Evolutionary conservation across 2,888 invertebrate species (phyloP).

Genomic region (Pyrgus malvae): DNA sequence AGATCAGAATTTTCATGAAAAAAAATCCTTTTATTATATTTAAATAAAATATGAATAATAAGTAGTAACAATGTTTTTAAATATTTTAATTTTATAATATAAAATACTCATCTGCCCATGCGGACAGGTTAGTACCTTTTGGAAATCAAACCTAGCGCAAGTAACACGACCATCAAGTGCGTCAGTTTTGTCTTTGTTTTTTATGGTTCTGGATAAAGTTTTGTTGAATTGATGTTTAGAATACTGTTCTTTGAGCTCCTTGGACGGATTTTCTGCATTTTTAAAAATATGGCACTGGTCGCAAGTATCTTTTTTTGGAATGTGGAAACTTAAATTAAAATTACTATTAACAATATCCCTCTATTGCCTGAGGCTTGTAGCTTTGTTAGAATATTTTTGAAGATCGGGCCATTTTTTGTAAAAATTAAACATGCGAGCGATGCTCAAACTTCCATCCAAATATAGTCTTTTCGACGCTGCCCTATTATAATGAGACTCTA

Average conservation of each 20-base stretch:
- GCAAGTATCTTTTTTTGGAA: neutral
- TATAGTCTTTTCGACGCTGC: too few relatives aligned
- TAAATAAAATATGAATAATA: too few relatives aligned
- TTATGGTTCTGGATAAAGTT: neutral
- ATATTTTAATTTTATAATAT: neutral
- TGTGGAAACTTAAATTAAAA: neutral
- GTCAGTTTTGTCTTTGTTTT: neutral
- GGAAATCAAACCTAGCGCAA: neutral
- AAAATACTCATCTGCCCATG: constrained; percentile 8
- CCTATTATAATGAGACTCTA: too few relatives aligned
- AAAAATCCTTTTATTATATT: too few relatives aligned
- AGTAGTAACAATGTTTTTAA: too few relatives aligned
- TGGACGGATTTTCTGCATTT: neutral
- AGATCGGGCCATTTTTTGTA: neutral
- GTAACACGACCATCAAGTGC: neutral
- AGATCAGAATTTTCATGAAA: too few relatives aligned
- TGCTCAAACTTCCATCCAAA: too few relatives aligned
- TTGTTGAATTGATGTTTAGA: neutral
- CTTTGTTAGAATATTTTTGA: constrained; percentile 34
- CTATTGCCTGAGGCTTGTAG: neutral
- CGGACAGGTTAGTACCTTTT: constrained; percentile 30
- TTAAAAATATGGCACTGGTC: neutral
- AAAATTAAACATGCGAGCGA: too few relatives aligned
- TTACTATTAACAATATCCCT: neutral
- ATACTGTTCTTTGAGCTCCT: neutral